Conservation (phyloP, 2,113 vertebrate genomes). For the Okapia johnstoni region DNA sequence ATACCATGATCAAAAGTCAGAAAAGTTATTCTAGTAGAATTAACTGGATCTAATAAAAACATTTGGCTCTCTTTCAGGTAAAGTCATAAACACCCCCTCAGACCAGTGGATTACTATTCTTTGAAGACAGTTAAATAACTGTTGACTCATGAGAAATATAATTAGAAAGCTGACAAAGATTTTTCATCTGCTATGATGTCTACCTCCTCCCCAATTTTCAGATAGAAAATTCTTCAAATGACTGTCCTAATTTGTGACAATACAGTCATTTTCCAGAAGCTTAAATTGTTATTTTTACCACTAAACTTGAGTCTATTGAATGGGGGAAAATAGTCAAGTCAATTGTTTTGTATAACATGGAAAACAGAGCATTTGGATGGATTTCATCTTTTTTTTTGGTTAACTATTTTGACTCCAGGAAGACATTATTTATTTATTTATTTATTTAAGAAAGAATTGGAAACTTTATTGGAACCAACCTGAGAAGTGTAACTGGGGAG, state of each 20-base stretch:
- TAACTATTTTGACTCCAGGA: neutral
- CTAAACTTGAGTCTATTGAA: neutral
- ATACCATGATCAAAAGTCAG: neutral
- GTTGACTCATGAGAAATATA: constrained; percentile 7
- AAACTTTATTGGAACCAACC: too few relatives aligned
- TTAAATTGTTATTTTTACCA: constrained; percentile 10
- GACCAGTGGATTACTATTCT: neutral
- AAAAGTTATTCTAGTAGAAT: neutral
- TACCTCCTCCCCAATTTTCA: neutral
- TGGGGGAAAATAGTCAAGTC: neutral
- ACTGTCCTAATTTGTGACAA: neutral
- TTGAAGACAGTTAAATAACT: constrained; percentile 15
- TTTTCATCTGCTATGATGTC: constrained; percentile 25
- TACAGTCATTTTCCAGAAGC: neutral
- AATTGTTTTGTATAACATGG: neutral
- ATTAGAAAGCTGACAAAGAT: neutral
- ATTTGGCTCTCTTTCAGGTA: neutral
- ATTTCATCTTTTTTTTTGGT: neutral
- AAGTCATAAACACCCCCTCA: neutral
- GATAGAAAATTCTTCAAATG: neutral
- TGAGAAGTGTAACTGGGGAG: too few relatives aligned
- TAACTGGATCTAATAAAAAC: neutral
- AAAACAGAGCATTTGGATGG: neutral
- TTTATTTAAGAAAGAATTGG: too few relatives aligned
- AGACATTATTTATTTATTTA: neutral